Base-by-base conservation (phyloP, 1,140 invertebrate genomes). In the Drosophila arawakana region DNA sequence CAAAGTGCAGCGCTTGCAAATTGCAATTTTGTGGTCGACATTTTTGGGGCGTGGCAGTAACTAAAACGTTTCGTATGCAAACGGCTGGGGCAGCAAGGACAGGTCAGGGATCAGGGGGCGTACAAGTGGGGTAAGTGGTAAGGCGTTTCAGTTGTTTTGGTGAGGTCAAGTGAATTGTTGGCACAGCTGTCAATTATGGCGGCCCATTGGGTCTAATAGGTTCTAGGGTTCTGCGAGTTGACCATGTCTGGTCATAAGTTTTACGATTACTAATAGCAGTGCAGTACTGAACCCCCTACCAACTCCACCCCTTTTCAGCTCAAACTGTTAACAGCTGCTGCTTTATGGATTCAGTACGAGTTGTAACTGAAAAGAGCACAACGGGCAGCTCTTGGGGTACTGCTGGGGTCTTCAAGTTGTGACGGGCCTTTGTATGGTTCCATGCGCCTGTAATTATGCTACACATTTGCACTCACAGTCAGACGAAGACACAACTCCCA, bases 111-210 rank as follows among this genome's bases (percentile, higher is more conserved):
- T 7, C 15, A 13, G 11, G 37, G 37, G 7, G 34, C 25, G 25
- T 2, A 30, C 3, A 57, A 13, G 30, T 34, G 35, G 15, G 13
- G 39, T 41, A 41, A 5, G 34, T 9, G 34, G 59, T 1, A 15
- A 21, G 18, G 18, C 18, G 18, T 21, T 21, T 21, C 34, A 21
- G 52, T 11, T 25, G 47, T 10, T 30, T 30, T 18, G 21, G 39
- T 35, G 71, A 73, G 71, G 71, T 68, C 71, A 60, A 73, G 55
- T 67, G 71, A 60, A 68, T 60, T 52, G 66, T 61, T 59, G 44
- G 30, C 76, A 55, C 79, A 82, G 80, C 80, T 82, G 80, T 71
- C 80, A 76, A 69, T 83, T 70, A 83, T 83, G 76, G 72, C 80
- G 46, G 63, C 34, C 71, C 55, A 59, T 67, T 67, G 70, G 37